Conservation (phyloP, 1,140 invertebrate species). For the Antheraea mylitta region DNA sequence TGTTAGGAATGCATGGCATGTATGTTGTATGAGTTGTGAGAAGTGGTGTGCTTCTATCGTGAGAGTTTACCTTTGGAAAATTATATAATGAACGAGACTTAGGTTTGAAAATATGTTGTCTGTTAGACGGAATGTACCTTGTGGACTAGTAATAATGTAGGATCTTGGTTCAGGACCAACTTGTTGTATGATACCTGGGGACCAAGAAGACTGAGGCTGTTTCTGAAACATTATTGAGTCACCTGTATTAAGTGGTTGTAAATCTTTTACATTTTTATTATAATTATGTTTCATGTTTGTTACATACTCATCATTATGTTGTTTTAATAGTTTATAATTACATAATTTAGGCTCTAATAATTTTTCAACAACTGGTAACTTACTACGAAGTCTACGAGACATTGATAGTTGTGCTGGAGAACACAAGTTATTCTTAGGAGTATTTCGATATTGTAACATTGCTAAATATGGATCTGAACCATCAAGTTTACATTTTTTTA, state of each 20-base stretch:
- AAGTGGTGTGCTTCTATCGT: too few relatives aligned
- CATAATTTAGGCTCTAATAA: constrained; percentile 27
- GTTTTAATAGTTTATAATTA: too few relatives aligned
- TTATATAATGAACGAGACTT: neutral
- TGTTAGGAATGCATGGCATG: too few relatives aligned
- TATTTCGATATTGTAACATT: constrained; percentile 25
- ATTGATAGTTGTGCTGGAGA: constrained; percentile 30
- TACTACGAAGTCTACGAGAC: constrained; percentile 26
- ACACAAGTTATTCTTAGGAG: constrained; percentile 25
- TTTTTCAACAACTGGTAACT: constrained; percentile 20
- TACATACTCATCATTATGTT: too few relatives aligned
- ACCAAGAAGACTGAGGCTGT: neutral
- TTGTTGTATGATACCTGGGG: neutral
- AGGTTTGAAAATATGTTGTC: too few relatives aligned
- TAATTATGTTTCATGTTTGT: neutral
- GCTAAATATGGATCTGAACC: too few relatives aligned
- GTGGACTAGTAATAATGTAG: too few relatives aligned
- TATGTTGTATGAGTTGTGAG: too few relatives aligned
- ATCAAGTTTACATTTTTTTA: too few relatives aligned
- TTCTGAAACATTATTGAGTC: too few relatives aligned
- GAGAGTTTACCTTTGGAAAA: too few relatives aligned
- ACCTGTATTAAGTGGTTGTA: neutral
- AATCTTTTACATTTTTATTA: neutral
- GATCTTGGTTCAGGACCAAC: too few relatives aligned
- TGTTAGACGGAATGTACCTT: neutral